These are phyloP conservation scores for Eonycteris spelaea DNA, from an alignment of 2,113 vertebrate genomes.

Conservation along the genomic window DNA sequence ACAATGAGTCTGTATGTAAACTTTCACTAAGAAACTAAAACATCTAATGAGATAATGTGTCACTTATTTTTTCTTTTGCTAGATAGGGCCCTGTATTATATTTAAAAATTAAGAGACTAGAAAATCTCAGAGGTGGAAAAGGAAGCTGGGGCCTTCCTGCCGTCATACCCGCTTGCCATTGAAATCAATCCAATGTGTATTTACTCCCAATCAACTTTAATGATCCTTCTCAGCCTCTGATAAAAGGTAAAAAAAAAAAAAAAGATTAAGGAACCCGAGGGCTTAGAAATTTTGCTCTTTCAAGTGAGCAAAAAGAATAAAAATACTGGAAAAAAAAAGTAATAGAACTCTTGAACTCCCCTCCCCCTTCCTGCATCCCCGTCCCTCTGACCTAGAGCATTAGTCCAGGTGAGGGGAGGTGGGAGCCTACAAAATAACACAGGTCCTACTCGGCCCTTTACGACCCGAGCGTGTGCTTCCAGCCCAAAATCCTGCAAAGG, in stretches of 20 bases:
- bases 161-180: background rate
- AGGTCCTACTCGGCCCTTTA: background rate
- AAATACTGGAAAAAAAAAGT: background rate
- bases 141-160: rapidly evolving
- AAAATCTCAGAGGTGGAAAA: background rate
- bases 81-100: background rate
- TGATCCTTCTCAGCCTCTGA: background rate
- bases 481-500: background rate
- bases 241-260: background rate
- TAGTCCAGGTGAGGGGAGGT: background rate
- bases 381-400: too few species aligned
- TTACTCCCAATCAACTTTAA: background rate
- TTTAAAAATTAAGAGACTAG: background rate
- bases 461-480: background rate
- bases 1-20: background rate
- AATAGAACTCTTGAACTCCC: background rate
- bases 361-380: background rate
- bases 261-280: background rate
- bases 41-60: background rate
- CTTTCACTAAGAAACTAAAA: slow-evolving; percentile 2
- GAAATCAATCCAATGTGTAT: background rate
- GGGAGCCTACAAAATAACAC: background rate
- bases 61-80: background rate
- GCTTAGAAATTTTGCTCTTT: background rate
- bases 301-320: background rate